A percentile compares a stretch with the other conserved stretches of the same genome.
These are phyloP conservation scores for Sardina pilchardus DNA, from an alignment of 2,113 vertebrate species.

Conservation along the genomic window DNA sequence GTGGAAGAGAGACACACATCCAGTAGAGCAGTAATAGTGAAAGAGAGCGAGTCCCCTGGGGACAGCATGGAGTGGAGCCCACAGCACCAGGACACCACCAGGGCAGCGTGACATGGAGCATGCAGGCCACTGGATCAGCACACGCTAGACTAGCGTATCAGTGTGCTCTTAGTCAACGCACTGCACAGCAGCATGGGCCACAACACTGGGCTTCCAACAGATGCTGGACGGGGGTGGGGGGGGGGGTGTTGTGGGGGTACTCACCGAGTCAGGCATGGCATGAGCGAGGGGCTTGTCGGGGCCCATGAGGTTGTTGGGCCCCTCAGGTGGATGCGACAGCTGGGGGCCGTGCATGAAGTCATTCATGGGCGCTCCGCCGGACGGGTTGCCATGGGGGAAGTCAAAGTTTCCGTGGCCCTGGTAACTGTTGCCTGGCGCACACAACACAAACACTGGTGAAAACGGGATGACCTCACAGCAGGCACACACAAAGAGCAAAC, in stretches of 20 bases:
- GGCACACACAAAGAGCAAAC: not conserved
- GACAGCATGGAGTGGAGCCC: not conserved
- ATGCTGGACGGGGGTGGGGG: not conserved
- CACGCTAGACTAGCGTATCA: no score
- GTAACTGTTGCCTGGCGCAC: constrained; percentile 88
- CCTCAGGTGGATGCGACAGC: constrained; percentile 94
- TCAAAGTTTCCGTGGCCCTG: constrained; percentile 95
- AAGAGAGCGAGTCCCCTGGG: not conserved
- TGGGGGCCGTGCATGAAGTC: constrained; percentile 99
- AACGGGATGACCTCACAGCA: constrained; percentile 28
- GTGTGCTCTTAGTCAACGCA: no score
- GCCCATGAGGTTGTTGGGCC: constrained; percentile 87
- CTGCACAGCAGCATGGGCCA: no score
- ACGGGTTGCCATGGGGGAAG: constrained; percentile 90
- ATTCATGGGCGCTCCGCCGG: constrained; percentile 87
- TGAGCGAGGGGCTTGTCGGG: constrained; percentile 94
- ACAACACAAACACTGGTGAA: constrained; percentile 47
- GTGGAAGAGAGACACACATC: not conserved
- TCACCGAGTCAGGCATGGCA: constrained; percentile 93
- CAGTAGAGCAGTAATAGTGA: no score
- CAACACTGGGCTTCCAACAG: no score
- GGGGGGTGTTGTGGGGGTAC: constrained; percentile 57
- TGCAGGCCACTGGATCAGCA: not conserved
- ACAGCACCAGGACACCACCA: not conserved
- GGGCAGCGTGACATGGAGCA: not conserved